Conservation (phyloP, 1,140 invertebrate species). For the Drosophila takahashii region DNA sequence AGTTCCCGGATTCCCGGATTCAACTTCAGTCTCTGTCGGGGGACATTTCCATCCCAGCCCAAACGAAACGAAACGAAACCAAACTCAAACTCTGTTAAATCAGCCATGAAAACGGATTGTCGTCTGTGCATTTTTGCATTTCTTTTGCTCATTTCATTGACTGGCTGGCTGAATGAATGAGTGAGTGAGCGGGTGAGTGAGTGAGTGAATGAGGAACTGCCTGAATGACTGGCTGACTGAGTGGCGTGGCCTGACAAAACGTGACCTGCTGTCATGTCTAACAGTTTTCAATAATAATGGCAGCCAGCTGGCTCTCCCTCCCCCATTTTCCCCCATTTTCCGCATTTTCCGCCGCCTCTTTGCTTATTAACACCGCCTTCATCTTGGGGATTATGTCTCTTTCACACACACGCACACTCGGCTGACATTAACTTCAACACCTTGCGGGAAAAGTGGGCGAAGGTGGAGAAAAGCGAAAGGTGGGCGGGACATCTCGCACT, state of each 20-base stretch:
- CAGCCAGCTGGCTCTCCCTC: conserved; percentile 1
- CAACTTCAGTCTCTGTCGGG: conserved; percentile 39
- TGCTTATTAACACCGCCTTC: conserved; percentile 71
- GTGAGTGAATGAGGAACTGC: conserved; percentile 4
- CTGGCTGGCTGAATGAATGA: conserved; percentile 41
- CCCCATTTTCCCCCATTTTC: conserved; percentile 3
- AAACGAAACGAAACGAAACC: conserved; percentile 13
- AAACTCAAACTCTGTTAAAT: conserved; percentile 65
- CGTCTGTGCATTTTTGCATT: conserved; percentile 72
- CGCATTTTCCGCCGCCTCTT: conserved; percentile 7
- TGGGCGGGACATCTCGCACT: conserved; percentile 13
- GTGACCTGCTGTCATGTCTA: conserved; percentile 76
- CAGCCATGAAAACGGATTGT: conserved; percentile 82
- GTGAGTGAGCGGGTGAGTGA: conserved; percentile 8
- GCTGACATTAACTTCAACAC: conserved; percentile 66
- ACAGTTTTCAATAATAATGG: conserved; percentile 80
- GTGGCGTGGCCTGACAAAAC: conserved; percentile 56
- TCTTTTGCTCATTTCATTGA: conserved; percentile 75
- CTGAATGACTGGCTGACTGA: conserved; percentile 21
- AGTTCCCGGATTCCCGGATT: conserved; percentile 11
- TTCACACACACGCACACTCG: conserved; percentile 2
- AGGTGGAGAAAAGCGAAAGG: not conserved
- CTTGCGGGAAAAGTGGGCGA: conserved; percentile 24
- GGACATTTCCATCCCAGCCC: conserved; percentile 33
- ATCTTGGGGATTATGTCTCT: conserved; percentile 65